phyloP scores from a whole-genome alignment of 1,140 invertebrate species.

The Microvelia longipes region DNA sequence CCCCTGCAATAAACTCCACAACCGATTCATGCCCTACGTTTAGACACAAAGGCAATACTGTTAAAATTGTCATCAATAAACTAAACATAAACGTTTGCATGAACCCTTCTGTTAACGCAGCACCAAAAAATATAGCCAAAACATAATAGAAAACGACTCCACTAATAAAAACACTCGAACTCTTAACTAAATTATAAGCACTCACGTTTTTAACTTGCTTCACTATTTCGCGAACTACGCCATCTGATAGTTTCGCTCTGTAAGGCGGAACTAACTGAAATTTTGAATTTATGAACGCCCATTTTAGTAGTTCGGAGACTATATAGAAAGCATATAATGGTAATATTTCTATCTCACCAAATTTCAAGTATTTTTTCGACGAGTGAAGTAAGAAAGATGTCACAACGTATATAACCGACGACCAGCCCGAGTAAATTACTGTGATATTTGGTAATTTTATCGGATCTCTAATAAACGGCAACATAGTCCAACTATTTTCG shows the following conservation, averaged over 20 bases:
- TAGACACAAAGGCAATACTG: slow-evolving; percentile 44
- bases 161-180: slow-evolving; percentile 2
- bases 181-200: slow-evolving; percentile 7
- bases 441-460: neutral
- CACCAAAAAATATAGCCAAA: slow-evolving; percentile 56
- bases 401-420: neutral
- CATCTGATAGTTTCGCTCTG: neutral
- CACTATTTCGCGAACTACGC: neutral
- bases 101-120: slow-evolving; percentile 43
- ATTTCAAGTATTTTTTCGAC: neutral
- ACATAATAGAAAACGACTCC: slow-evolving; percentile 37
- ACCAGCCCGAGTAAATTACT: neutral
- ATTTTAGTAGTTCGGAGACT: slow-evolving; percentile 3
- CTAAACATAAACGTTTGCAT: slow-evolving; percentile 58
- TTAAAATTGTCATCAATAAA: slow-evolving; percentile 44
- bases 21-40: slow-evolving; percentile 38
- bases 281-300: neutral
- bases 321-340: neutral
- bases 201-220: neutral
- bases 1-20: slow-evolving; percentile 11
- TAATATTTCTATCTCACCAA: neutral
- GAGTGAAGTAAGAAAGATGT: neutral
- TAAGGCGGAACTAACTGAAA: neutral
- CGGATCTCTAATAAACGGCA: neutral
- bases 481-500: neutral